Evolutionary conservation across 2,113 vertebrate species (phyloP), one percentile per base, ranked within the genome.

Genomic region (Oreocharis arfaki): DNA sequence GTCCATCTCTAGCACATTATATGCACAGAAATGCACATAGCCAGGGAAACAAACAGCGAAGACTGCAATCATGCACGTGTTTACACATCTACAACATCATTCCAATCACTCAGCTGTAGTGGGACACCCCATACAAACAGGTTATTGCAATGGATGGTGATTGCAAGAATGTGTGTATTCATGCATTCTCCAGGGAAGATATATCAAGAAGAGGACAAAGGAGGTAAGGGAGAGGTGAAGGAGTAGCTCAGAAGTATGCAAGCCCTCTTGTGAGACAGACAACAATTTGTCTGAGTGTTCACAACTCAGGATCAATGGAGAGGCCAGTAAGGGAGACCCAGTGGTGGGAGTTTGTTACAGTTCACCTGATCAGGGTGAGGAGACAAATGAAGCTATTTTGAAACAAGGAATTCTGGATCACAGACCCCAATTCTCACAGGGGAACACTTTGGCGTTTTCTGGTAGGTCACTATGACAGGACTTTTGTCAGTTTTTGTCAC

Each of bases 371-470:
- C 65, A 39, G 10, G 21, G 20, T 39, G 18, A 70, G 11, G 37
- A 69, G 18, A 52, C 42, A 7, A 18, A 28, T 32, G 9, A 74
- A 65, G 10, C 4, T 63, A 10, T 64, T 85, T 77, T 30, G 6
- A 49, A 68, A 64, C 26, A 35, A 44, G 21, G 16, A 89, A 74
- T 64, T 60, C 28, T 70, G 21, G 16, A 46, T 65, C 22, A 74
- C 13, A 78, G 26, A 49, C 3, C 2, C 12, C 6, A 64, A 0
- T 37, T 78, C 10, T 68, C 33, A 60, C 16, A 13, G 13, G 4
- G 1, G 6, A 68, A 19, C 11, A 49, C 11, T 81, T 21, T 33
- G 59, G 3, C 7, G 50, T 74, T 41, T 82, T 83, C 18, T 75
- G 33, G 28, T 68, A 78, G 28, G 9, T 7, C 14, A 55, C 16